phyloP scores from a whole-genome alignment of 2,113 vertebrate species.

The Percina caprodes region DNA sequence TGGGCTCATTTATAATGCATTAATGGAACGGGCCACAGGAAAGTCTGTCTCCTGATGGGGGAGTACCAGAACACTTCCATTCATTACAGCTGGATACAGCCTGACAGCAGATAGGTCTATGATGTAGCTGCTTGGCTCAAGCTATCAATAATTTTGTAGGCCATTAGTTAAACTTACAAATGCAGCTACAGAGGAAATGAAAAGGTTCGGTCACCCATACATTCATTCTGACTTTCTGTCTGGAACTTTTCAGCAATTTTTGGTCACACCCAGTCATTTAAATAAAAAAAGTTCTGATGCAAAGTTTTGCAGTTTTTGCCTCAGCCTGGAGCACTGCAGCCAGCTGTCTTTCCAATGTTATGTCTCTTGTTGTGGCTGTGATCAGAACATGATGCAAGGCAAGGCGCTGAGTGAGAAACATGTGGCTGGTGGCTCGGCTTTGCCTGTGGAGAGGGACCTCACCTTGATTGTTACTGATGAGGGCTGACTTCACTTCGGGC shows the following conservation, averaged over 20 bases:
- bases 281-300: conserved; percentile 62
- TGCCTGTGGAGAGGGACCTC: conserved; percentile 62
- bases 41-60: conserved; percentile 60
- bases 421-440: conserved; percentile 65
- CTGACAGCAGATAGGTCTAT: conserved; percentile 49
- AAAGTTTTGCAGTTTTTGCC: conserved; percentile 75
- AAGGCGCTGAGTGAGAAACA: conserved; percentile 77
- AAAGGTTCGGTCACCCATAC: background rate
- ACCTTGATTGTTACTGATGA: conserved; percentile 77
- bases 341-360: conserved; percentile 47
- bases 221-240: background rate
- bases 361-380: conserved; percentile 78
- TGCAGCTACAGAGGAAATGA: conserved; percentile 25
- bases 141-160: conserved; percentile 36
- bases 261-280: conserved; percentile 45
- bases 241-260: conserved; percentile 20
- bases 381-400: conserved; percentile 84
- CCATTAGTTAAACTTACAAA: conserved; percentile 47
- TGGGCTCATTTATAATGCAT: conserved; percentile 78
- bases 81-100: conserved; percentile 60
- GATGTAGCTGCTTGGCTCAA: conserved; percentile 43
- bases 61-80: conserved; percentile 60
- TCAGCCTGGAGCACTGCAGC: conserved; percentile 55
- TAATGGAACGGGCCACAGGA: conserved; percentile 72
- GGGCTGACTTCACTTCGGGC: conserved; percentile 62